These are phyloP conservation scores for Elanus axillaris DNA, from an alignment of 2,113 vertebrate genomes.

Conservation along the genomic window DNA sequence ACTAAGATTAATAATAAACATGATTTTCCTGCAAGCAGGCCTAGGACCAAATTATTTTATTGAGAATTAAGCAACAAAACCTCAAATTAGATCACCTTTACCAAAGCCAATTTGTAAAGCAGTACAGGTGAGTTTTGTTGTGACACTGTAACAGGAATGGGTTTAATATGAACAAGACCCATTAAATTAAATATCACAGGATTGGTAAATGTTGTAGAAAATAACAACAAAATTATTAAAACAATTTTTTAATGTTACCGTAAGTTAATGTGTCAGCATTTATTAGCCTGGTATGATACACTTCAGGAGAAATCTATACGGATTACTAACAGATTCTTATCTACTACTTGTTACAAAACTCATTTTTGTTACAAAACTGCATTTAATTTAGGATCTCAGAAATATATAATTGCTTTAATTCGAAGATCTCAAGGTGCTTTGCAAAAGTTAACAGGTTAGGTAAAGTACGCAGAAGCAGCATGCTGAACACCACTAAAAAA, in stretches of 20 bases:
- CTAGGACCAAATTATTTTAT: not conserved
- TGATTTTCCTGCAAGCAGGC: not conserved
- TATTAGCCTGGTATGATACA: not conserved
- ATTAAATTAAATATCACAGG: not conserved
- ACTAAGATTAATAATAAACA: not conserved
- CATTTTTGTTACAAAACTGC: not conserved
- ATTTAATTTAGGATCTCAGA: not conserved
- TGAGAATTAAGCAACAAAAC: not conserved
- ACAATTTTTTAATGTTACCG: not conserved
- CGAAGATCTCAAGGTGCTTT: not conserved
- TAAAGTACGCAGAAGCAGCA: not conserved
- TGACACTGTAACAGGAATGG: not conserved
- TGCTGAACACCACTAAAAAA: not conserved
- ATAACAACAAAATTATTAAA: not conserved
- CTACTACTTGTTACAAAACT: not conserved
- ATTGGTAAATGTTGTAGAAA: not conserved
- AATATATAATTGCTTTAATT: not conserved
- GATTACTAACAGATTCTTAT: not conserved
- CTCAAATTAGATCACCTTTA: not conserved
- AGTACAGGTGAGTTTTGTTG: not conserved
- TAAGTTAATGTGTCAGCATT: not conserved
- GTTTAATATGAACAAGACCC: not conserved
- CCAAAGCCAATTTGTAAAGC: not conserved
- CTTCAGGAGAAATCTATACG: not conserved
- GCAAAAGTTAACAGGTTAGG: not conserved